These are phyloP conservation scores for Leptoclinus maculatus DNA, from an alignment of 2,797 vertebrate genomes.

Conservation along the genomic window DNA sequence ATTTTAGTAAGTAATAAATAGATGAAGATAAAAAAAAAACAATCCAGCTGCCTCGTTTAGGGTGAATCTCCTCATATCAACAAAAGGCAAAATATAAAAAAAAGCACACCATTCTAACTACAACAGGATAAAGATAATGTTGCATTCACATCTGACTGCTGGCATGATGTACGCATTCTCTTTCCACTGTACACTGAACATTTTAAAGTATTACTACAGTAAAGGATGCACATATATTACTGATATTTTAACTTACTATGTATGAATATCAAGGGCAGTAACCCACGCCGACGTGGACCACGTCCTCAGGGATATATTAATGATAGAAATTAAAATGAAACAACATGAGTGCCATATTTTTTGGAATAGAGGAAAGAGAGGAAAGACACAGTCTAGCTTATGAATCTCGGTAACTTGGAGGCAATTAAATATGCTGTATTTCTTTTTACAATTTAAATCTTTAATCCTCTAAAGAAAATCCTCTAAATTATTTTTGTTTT, in stretches of 20 bases:
- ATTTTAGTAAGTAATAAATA: background rate
- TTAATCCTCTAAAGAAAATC: no score
- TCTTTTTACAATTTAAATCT: slow-evolving; percentile 34
- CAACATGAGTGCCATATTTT: slow-evolving; percentile 31
- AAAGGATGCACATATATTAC: background rate
- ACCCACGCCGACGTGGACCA: slow-evolving; percentile 34
- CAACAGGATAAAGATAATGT: background rate
- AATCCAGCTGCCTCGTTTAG: background rate
- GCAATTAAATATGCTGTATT: slow-evolving; percentile 56
- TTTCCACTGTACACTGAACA: background rate
- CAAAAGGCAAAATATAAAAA: background rate
- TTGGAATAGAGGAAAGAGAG: slow-evolving; percentile 8
- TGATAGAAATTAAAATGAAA: slow-evolving; percentile 56
- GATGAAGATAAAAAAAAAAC: background rate
- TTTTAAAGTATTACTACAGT: background rate
- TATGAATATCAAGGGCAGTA: slow-evolving; percentile 9
- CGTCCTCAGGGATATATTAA: slow-evolving; percentile 64
- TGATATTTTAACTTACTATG: background rate
- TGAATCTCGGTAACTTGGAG: slow-evolving; percentile 68
- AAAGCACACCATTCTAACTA: background rate
- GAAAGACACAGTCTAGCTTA: slow-evolving; percentile 28
- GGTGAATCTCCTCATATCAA: background rate
- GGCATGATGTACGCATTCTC: background rate
- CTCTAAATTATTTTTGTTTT: background rate
- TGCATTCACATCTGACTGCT: slow-evolving; percentile 2